A percentile compares a stretch with the other conserved stretches of the same genome.
phyloP scores from a whole-genome alignment of 2,797 vertebrate species.

The Hozukius guyotensis region DNA sequence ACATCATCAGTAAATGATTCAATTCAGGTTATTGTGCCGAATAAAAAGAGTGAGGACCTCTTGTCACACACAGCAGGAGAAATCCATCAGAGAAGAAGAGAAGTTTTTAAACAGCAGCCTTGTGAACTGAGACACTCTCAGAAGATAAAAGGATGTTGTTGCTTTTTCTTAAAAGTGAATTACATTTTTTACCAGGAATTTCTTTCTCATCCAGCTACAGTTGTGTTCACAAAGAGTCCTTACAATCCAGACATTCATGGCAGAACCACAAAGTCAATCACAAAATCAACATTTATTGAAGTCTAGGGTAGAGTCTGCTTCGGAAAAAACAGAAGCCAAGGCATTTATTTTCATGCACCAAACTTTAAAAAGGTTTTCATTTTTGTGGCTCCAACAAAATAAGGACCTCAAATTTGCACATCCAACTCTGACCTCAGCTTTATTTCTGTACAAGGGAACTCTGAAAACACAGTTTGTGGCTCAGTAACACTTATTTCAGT shows the following conservation, averaged over 20 bases:
- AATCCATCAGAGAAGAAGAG: neutral
- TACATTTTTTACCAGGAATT: neutral
- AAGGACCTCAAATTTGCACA: neutral
- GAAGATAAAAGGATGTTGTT: neutral
- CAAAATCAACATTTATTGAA: neutral
- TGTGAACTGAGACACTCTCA: neutral
- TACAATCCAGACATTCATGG: no score
- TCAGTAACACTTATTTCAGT: neutral
- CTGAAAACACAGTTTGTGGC: neutral
- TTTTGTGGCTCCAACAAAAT: no score
- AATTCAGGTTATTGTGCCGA: neutral
- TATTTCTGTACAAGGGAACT: no score
- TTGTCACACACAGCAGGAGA: neutral
- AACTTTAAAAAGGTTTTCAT: neutral
- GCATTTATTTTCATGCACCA: neutral
- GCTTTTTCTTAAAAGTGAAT: neutral
- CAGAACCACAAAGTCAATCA: neutral
- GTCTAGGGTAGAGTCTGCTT: neutral
- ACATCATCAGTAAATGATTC: neutral
- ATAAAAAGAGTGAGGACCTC: neutral
- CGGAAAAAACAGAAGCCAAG: neutral
- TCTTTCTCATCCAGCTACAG: neutral
- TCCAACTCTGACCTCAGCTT: neutral
- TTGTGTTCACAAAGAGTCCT: neutral
- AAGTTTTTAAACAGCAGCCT: neutral